Evolutionary conservation across 2,797 vertebrate species (phyloP).

Genomic region (Limosa lapponica): DNA sequence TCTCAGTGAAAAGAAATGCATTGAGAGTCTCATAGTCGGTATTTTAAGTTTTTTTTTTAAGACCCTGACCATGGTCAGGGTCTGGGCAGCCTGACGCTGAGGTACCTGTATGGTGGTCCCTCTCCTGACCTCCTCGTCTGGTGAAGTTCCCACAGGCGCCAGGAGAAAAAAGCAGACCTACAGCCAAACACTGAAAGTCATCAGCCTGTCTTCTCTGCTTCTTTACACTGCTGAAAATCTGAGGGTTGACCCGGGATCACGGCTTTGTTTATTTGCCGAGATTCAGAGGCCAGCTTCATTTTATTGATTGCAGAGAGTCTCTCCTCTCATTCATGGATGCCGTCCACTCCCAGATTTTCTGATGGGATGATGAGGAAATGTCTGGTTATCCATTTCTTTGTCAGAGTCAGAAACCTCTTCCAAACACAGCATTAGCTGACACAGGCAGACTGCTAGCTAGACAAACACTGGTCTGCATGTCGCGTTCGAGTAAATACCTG

Average conservation of each 20-base stretch:
- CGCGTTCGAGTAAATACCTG: slow-evolving; percentile 76
- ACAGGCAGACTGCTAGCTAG: slow-evolving; percentile 75
- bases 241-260: background rate
- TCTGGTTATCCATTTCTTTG: slow-evolving; percentile 75
- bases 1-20: background rate
- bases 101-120: background rate
- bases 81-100: background rate
- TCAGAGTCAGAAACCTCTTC: slow-evolving; percentile 75
- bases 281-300: background rate
- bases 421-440: slow-evolving; percentile 80
- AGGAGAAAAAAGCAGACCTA: background rate
- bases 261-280: slow-evolving; percentile 18
- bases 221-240: background rate
- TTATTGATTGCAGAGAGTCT: background rate
- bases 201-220: background rate
- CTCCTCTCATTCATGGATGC: slow-evolving; percentile 5
- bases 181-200: background rate
- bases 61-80: background rate
- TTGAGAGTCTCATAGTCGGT: background rate
- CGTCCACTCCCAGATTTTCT: background rate
- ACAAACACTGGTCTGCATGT: slow-evolving; percentile 73
- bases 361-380: slow-evolving; percentile 68
- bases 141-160: background rate
- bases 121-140: background rate
- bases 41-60: background rate